Conservation (phyloP, 2,113 vertebrate genomes). For the Poecile atricapillus region DNA sequence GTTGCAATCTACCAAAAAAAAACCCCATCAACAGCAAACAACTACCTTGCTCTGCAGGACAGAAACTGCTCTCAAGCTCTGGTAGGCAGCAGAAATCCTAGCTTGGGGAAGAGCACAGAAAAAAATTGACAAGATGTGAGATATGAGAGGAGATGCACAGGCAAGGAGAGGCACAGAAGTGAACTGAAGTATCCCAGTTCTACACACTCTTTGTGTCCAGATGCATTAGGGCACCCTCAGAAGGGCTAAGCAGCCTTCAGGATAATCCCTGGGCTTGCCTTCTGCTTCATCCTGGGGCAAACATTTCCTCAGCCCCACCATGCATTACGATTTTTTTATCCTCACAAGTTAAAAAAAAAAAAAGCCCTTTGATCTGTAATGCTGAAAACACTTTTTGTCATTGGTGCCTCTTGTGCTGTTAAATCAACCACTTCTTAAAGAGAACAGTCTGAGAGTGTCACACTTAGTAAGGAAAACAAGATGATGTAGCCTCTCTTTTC, state of each 20-base stretch:
- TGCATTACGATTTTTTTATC: background rate
- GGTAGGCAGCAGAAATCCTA: background rate
- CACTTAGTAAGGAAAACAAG: constrained; percentile 25
- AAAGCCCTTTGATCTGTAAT: background rate
- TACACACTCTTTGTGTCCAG: background rate
- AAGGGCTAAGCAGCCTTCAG: background rate
- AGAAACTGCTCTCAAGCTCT: background rate
- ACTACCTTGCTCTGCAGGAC: background rate
- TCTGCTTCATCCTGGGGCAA: background rate
- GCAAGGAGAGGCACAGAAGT: accelerated
- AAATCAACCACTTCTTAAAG: constrained; percentile 4
- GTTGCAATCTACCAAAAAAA: background rate
- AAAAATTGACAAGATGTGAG: background rate
- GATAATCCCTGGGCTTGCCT: background rate
- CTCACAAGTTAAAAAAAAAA: background rate
- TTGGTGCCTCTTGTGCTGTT: background rate
- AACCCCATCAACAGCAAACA: background rate
- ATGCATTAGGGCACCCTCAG: background rate
- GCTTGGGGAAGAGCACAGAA: background rate
- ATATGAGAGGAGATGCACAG: accelerated
- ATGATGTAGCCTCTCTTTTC: background rate
- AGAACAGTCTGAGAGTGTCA: background rate
- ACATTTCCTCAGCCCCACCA: background rate
- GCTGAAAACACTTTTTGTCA: background rate
- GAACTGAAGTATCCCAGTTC: background rate